phyloP scores from a whole-genome alignment of 2,113 vertebrate genomes.

The Strigops habroptila region DNA sequence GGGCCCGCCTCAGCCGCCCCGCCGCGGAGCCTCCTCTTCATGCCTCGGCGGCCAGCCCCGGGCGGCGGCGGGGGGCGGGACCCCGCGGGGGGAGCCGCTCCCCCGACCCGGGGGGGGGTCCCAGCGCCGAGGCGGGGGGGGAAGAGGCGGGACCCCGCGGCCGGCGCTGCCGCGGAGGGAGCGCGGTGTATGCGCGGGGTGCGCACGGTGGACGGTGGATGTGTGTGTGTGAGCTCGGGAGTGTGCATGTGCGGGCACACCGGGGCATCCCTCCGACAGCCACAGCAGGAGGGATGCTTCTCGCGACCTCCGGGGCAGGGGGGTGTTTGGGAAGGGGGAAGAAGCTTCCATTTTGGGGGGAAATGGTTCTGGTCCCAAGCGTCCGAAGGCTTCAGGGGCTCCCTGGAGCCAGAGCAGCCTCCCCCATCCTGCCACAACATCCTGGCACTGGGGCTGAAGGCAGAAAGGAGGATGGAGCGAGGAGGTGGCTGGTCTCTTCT shows the following conservation, averaged over 20 bases:
- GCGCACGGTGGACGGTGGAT: neutral
- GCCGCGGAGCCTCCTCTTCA: neutral
- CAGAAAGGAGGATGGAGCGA: neutral
- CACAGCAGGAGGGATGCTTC: neutral
- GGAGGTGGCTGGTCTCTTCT: neutral
- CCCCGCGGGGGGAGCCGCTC: neutral
- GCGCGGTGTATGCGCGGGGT: neutral
- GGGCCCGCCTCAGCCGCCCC: neutral
- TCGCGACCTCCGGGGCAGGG: neutral
- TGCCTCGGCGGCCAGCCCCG: neutral
- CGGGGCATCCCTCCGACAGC: neutral
- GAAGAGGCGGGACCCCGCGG: neutral
- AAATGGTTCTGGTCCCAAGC: neutral
- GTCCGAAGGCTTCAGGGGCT: neutral
- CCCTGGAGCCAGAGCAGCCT: neutral
- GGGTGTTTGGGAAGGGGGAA: no score
- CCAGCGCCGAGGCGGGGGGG: no score
- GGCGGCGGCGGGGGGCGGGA: neutral
- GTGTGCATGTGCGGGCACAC: neutral
- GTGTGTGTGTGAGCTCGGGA: neutral
- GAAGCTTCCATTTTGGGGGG: neutral
- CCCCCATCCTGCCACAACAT: neutral
- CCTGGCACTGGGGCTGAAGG: neutral
- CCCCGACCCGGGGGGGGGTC: neutral
- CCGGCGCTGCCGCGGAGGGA: neutral